Base-by-base conservation (phyloP, 2,888 invertebrate genomes). In the Sisyra terminalis region DNA sequence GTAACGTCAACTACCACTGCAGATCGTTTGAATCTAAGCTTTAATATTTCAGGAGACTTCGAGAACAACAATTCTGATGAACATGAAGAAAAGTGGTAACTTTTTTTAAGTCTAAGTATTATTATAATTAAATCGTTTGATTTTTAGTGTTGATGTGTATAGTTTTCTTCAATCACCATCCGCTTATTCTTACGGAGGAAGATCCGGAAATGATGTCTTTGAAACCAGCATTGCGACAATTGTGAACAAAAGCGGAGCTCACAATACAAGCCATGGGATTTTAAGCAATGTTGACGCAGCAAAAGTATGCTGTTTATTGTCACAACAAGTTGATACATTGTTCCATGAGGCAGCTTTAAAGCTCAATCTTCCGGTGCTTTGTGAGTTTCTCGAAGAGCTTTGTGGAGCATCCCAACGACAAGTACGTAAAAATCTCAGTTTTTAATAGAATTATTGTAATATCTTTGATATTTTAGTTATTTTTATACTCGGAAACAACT, bases 311-410 rank as follows among this genome's bases (percentile, higher is more conserved):
- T 92, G 92, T 60, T 84, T 87, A 0, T 63, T 96, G 8, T 84
- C 90, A 0, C 85, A 90, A 46, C 84, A 87, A 54, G 87, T 89
- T 0, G 94, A 94, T 57, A 79, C 89, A 51, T 61, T 96, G 42
- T 94, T 92, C 62, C 85, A 88, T 43, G 81, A 88, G 47, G 84
- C 92, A 2, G 88, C 92, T 0, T 73, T 86, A 43, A 81, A 89
- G 47, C 67, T 94, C 38, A 90, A 90, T 50, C 65, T 94, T 40
- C 79, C 82, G 7, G 81, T 93, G 0, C 65, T 96, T 29, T 77
- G 81, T 42, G 79, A 80, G 43, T 93, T 94, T 51, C 63, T 93
- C 41, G 73, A 74, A 17, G 80, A 85, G 45, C 67, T 96, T 1
- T 88, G 92, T 48, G 72, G 75, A 36, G 84, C 88, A n/a, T 90